Percentiles rank a stretch among this genome's conserved stretches.
phyloP scores from a whole-genome alignment of 1,140 invertebrate genomes.

The Lasioglossum albipes region DNA sequence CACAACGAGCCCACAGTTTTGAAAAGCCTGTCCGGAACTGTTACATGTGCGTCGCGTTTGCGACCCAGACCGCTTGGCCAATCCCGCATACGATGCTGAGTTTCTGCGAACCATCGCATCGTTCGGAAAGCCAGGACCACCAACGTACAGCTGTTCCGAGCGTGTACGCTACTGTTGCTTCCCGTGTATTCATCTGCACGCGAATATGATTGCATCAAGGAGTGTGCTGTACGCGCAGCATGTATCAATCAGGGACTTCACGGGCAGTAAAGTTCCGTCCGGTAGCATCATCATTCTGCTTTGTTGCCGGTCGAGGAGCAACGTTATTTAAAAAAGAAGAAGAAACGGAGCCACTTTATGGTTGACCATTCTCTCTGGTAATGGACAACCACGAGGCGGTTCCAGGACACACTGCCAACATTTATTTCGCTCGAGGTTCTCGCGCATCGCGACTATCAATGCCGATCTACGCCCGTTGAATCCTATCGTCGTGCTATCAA shows the following conservation, averaged over 20 bases:
- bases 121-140: constrained; percentile 1
- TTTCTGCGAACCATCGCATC: neutral
- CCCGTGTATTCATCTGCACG: constrained; percentile 34
- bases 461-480: constrained; percentile 8
- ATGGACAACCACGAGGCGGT: constrained; percentile 22
- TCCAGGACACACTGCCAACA: neutral
- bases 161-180: constrained; percentile 28
- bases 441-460: constrained; percentile 24
- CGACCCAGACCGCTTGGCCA: too few relatives aligned
- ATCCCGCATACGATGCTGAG: neutral
- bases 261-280: constrained; percentile 40
- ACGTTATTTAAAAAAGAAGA: constrained; percentile 30
- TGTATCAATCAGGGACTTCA: constrained; percentile 41
- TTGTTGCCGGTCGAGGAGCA: constrained; percentile 24
- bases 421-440: constrained; percentile 21
- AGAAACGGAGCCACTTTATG: constrained; percentile 43
- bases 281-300: constrained; percentile 37
- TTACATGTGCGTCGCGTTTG: too few relatives aligned
- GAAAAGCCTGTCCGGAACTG: neutral
- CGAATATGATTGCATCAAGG: constrained; percentile 35
- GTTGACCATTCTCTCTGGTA: constrained; percentile 35
- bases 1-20: too few relatives aligned
- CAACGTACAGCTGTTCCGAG: constrained; percentile 1
- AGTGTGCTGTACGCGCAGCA: constrained; percentile 32
- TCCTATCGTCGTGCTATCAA: neutral